Conservation (phyloP, 2,113 vertebrate species). For the Rhodinocichla rosea region DNA sequence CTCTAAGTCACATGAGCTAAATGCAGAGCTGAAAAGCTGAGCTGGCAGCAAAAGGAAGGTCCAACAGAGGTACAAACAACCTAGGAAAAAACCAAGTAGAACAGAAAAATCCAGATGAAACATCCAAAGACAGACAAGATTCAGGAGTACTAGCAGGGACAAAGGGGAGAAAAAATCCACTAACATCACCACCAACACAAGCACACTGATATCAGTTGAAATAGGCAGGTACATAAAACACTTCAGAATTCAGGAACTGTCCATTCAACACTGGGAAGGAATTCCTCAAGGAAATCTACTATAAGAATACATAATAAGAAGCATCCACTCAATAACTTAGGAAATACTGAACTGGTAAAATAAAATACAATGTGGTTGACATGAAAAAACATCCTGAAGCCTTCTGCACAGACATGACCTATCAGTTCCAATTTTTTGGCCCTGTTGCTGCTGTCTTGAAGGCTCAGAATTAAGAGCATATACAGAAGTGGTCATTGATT, state of each 20-base stretch:
- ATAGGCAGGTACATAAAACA: not conserved
- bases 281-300: not conserved
- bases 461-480: not conserved
- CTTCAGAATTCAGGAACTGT: not conserved
- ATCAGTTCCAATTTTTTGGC: not conserved
- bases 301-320: not conserved
- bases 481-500: rapidly evolving
- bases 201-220: not conserved
- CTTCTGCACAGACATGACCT: not conserved
- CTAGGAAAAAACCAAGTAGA: not conserved
- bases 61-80: not conserved
- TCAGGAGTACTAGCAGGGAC: not conserved
- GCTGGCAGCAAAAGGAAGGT: not conserved
- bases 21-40: not conserved
- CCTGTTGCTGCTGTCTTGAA: not conserved
- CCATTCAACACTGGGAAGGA: not conserved
- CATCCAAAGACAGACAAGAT: not conserved
- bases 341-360: not conserved
- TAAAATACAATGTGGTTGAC: not conserved
- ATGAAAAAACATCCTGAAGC: not conserved
- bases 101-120: not conserved
- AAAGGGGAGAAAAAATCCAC: too few species aligned
- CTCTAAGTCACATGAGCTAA: not conserved
- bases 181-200: not conserved
- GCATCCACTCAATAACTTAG: not conserved